Evolutionary conservation across 2,113 vertebrate species (phyloP), one percentile per base, ranked within the genome.

Genomic region (Rhinogobius similis): DNA sequence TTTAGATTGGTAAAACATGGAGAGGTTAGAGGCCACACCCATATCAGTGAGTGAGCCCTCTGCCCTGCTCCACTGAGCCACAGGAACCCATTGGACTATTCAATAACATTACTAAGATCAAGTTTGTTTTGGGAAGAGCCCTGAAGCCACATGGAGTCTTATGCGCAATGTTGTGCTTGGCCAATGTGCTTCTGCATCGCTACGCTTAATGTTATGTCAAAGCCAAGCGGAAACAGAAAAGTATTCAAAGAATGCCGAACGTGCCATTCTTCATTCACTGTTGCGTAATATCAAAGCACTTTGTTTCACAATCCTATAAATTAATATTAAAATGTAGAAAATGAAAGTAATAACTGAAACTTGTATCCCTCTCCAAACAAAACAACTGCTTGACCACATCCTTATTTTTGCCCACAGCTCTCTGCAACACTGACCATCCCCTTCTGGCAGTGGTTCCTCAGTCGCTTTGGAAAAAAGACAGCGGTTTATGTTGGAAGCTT

Each of bases 371-470:
- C 12, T 18, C 3, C 20, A 77, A 64, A 48, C 0, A 20, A 75
- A 82, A 76, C 36, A 9, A 29, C 62, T 73, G 63, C n/a, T 38
- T 72, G 32, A 84, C 76, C 55, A 36, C 13, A 68, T 43, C 56
- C 11, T 52, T 0, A 52, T 72, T 81, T 29, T 4, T 4, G 2
- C 29, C 56, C 64, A 23, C 83, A 99, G 98, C 91, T 99, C 65
- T 97, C 97, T 0, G 98, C 96, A 63, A 96, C 95, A 0, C 44
- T 99, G 82, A 92, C 95, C 74, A 96, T 99, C 62, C 98, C 98
- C 1, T 70, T 98, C 86, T 99, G 98, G 98, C 98, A 99, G 81
- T 98, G 96, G 95, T 99, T 99, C 75, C 93, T 99, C 20, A 96
- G 92, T 3, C 94, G 87, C 23, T 99, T 97, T 84, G 98, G 98